Evolutionary conservation across 1,140 invertebrate species (phyloP).

Genomic region (Brevipalpus yothersi): DNA sequence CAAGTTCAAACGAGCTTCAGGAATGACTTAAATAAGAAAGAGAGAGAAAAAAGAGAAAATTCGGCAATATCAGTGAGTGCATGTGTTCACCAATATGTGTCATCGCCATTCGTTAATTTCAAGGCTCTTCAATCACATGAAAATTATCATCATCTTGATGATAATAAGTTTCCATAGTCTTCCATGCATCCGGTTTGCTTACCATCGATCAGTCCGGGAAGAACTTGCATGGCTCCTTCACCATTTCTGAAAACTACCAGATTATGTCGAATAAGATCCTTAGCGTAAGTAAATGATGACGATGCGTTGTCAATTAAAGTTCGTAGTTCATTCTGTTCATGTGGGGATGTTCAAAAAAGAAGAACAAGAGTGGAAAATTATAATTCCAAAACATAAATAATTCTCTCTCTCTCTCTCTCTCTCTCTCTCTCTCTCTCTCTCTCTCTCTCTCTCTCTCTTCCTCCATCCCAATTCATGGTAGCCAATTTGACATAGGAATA

Average conservation of each 20-base stretch:
- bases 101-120: too few species aligned
- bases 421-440: too few species aligned
- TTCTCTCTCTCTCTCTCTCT: background rate
- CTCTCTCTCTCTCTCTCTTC: too few species aligned
- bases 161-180: too few species aligned
- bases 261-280: constrained; percentile 83
- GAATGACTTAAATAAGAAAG: constrained; percentile 59
- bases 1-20: constrained; percentile 84
- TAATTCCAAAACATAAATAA: background rate
- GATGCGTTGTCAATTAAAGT: constrained; percentile 38
- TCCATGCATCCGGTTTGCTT: background rate
- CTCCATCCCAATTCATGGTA: too few species aligned
- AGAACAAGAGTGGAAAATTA: background rate
- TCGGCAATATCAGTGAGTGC: constrained; percentile 43
- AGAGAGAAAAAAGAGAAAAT: constrained; percentile 73
- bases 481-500: too few species aligned
- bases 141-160: too few species aligned
- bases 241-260: constrained; percentile 78
- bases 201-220: constrained; percentile 38
- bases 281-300: constrained; percentile 56
- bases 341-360: background rate
- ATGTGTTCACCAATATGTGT: too few species aligned
- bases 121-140: too few species aligned
- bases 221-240: constrained; percentile 67
- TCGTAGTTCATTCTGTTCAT: constrained; percentile 23